Percentiles rank a stretch among this genome's conserved stretches.
Conservation (phyloP, 2,797 vertebrate genomes). For the Myotis daubentonii region DNA sequence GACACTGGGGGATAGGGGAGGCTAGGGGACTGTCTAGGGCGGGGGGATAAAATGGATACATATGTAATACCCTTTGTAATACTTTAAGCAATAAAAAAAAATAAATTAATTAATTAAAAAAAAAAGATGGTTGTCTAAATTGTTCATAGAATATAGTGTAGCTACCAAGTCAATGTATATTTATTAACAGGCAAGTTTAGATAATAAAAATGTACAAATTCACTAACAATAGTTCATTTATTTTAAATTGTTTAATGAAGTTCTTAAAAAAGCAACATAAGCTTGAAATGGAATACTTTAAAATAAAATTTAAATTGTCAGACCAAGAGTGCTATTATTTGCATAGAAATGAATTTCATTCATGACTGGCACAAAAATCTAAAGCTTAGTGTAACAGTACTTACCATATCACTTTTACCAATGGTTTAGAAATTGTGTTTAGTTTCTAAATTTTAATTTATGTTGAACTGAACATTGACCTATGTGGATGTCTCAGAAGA, state of each 20-base stretch:
- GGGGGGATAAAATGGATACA: too few relatives aligned
- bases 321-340: background rate
- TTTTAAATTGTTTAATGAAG: background rate
- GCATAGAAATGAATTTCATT: background rate
- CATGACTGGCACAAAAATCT: background rate
- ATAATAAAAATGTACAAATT: background rate
- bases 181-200: background rate
- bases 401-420: background rate
- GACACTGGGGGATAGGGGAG: too few relatives aligned
- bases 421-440: background rate
- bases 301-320: background rate
- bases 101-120: too few relatives aligned
- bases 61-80: too few relatives aligned
- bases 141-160: background rate
- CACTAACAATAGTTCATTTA: background rate
- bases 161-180: background rate
- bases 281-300: background rate
- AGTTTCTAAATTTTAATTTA: background rate
- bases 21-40: too few relatives aligned
- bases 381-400: background rate
- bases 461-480: background rate
- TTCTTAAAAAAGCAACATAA: conserved; percentile 4
- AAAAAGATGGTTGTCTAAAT: background rate
- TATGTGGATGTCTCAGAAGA: background rate
- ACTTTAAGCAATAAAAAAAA: too few relatives aligned